Conservation (phyloP, 2,113 vertebrate species). For the Burhinus bistriatus region DNA sequence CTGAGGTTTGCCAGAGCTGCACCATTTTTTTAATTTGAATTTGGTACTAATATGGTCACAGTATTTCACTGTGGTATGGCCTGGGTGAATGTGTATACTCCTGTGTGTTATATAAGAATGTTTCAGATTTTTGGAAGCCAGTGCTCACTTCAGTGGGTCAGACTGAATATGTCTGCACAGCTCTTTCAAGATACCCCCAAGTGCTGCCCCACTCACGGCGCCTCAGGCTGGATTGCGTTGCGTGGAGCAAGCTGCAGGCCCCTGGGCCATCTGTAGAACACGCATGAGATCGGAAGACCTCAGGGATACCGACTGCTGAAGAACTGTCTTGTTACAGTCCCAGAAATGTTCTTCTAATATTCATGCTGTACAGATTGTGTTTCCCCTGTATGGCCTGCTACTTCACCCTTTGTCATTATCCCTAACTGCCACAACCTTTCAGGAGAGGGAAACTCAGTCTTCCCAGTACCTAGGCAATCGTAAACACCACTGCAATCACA, state of each 20-base stretch:
- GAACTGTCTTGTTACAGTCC: not conserved
- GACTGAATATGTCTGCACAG: not conserved
- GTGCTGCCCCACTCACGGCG: fast-evolving
- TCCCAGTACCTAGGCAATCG: too few species aligned
- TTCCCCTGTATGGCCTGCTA: not conserved
- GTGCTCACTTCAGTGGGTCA: not conserved
- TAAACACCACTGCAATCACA: not conserved
- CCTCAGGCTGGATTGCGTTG: not conserved
- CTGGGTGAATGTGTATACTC: not conserved
- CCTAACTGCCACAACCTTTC: not conserved
- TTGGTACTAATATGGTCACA: not conserved
- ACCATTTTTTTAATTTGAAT: not conserved
- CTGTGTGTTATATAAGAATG: not conserved
- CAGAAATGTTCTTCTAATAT: not conserved
- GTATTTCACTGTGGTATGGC: not conserved
- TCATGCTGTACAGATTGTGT: not conserved
- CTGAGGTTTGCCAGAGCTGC: not conserved
- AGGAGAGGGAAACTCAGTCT: not conserved
- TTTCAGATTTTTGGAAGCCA: not conserved
- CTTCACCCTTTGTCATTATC: not conserved
- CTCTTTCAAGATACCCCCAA: not conserved
- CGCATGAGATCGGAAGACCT: not conserved
- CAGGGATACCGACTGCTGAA: not conserved
- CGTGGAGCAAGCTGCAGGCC: not conserved
- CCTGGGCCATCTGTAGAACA: not conserved